A percentile compares a stretch with the other conserved stretches of the same genome.
These are phyloP conservation scores for Sarcophaga rosellei DNA, from an alignment of 2,888 invertebrate genomes.

Conservation along the genomic window DNA sequence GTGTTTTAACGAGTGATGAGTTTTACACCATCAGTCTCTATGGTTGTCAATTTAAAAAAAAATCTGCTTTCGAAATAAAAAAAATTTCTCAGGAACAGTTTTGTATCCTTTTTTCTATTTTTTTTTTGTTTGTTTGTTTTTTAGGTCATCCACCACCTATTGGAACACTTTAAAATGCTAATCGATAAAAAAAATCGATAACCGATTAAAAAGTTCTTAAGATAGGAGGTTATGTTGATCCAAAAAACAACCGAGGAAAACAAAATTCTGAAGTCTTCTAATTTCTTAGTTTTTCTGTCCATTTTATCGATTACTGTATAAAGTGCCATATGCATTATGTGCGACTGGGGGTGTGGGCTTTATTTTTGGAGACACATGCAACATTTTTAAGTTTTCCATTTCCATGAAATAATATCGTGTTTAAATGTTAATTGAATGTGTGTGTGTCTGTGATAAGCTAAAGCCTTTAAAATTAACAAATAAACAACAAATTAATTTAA, in stretches of 20 bases:
- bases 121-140: not conserved
- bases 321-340: not conserved
- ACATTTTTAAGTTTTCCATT: slow-evolving; percentile 14
- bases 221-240: not conserved
- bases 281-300: not conserved
- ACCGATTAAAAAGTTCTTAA: not conserved
- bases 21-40: no score
- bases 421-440: slow-evolving; percentile 29
- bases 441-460: slow-evolving; percentile 15
- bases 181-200: no score
- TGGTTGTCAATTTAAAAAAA: no score
- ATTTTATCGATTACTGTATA: not conserved
- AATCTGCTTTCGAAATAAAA: no score
- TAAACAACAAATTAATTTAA: slow-evolving; percentile 67
- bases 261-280: not conserved
- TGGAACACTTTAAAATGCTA: slow-evolving; percentile 34
- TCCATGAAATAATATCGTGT: slow-evolving; percentile 7
- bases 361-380: slow-evolving; percentile 41
- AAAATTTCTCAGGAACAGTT: not conserved
- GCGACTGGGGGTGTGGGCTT: slow-evolving; percentile 26
- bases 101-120: not conserved
- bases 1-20: no score
- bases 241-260: not conserved
- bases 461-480: slow-evolving; percentile 56
- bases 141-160: slow-evolving; percentile 15